phyloP scores from a whole-genome alignment of 2,113 vertebrate species.

The Vulpes lagopus region DNA sequence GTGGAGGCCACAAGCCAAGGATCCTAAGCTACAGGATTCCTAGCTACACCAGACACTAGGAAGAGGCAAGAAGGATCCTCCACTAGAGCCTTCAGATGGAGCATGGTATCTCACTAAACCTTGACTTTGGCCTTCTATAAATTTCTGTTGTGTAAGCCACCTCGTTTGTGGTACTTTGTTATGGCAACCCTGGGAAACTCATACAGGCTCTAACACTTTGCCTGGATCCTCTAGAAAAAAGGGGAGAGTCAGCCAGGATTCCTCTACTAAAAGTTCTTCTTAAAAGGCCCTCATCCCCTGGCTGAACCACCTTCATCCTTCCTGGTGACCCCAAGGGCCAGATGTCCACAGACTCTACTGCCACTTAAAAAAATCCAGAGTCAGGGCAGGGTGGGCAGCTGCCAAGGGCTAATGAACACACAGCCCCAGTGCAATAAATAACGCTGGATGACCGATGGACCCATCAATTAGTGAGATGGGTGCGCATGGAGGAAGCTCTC shows the following conservation, averaged over 20 bases:
- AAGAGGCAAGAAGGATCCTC: not conserved
- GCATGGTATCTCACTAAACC: not conserved
- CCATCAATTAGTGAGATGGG: not conserved
- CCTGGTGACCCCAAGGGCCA: not conserved
- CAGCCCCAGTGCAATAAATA: not conserved
- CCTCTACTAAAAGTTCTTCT: not conserved
- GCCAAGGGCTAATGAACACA: not conserved
- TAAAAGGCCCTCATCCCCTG: not conserved
- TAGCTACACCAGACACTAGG: not conserved
- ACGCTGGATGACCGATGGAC: not conserved
- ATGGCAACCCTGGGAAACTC: not conserved
- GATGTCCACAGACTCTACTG: not conserved
- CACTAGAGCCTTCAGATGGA: not conserved
- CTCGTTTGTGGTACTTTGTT: not conserved
- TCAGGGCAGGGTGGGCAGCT: not conserved
- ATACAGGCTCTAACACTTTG: not conserved
- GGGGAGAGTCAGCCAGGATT: not conserved
- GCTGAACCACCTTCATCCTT: not conserved
- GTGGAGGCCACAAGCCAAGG: not conserved
- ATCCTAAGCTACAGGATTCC: not conserved
- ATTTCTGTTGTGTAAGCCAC: too few species aligned
- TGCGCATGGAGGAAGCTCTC: rapidly evolving
- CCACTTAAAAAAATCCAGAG: not conserved
- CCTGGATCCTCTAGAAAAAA: not conserved
- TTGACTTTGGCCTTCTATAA: not conserved